Evolutionary conservation across 2,888 invertebrate genomes (phyloP), one percentile per base, ranked within the genome.

Genomic region (Homarus gammarus): DNA sequence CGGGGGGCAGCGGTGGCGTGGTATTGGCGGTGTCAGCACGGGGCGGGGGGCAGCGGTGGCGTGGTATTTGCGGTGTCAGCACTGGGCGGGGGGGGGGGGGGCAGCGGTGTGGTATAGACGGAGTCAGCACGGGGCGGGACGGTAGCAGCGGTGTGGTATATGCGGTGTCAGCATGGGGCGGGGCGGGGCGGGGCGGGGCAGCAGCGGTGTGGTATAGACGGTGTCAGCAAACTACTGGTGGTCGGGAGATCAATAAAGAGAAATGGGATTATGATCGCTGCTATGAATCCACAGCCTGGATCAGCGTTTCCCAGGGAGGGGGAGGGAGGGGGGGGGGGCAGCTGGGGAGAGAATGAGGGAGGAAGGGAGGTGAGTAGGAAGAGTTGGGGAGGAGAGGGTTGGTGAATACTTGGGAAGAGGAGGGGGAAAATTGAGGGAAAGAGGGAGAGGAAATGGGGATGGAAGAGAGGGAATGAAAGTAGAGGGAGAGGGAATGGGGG

Each of bases 231-330:
- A 78, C 51, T 56, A 36, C 51, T 78, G 44, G 12, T 49, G 56
- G n/a, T n/a, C n/a, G n/a, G n/a, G 31, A 38, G 51, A 78, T 78
- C 78, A 56, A 82, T 82, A 82, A 68, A 82, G 82, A 82, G 70
- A 82, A 82, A 82, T 82, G 82, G 82, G 82, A 82, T 82, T 82
- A 82, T 82, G 82, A 82, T 82, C 82, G 82, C 68, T 68, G n/a
- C 36, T 81, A 70, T 68, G 82, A 82, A 82, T 82, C 82, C 38
- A 33, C 68, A 68, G 82, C 70, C n/a, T 40, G 70, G 82, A 70
- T 68, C 68, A 82, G 82, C 68, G 70, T 68, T 44, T 40, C 75
- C 49, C 75, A 40, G 73, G 38, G 33, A n/a, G 18, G n/a, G n/a
- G 18, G n/a, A 8, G 38, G 18, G 22, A 18, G 5, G 31, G 38